Percentiles rank a stretch among this genome's conserved stretches.
Conservation (phyloP, 1,140 invertebrate genomes). For the Macrostomum lignano region DNA sequence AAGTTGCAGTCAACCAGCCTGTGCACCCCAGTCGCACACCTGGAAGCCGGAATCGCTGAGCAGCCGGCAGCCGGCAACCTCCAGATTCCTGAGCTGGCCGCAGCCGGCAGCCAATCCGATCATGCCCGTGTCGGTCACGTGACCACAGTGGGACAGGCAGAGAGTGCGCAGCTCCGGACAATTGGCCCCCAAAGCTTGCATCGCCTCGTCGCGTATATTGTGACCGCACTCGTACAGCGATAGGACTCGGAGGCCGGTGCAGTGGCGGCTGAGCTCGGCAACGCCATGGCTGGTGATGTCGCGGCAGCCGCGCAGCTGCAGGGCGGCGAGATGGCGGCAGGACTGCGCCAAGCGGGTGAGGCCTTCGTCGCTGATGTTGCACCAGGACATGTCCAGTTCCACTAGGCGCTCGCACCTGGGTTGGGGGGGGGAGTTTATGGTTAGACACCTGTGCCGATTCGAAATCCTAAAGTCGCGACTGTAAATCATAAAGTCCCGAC, state of each 20-base stretch:
- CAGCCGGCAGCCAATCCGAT: constrained; percentile 57
- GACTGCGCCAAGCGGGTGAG: no score
- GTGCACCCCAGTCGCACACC: constrained; percentile 26
- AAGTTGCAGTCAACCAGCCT: no score
- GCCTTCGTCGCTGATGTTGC: no score
- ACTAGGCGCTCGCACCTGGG: no score
- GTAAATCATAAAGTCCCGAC: no score
- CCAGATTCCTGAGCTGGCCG: constrained; percentile 51
- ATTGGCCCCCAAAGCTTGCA: constrained; percentile 45
- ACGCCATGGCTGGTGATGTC: constrained; percentile 39
- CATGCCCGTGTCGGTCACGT: constrained; percentile 60
- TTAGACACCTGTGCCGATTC: no score
- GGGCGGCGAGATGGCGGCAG: no score
- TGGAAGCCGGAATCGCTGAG: constrained; percentile 87
- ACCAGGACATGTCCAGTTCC: no score
- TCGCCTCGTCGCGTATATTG: constrained; percentile 51
- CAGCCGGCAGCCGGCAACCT: constrained; percentile 69
- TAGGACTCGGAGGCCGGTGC: constrained; percentile 3
- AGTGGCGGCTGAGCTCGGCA: constrained; percentile 5
- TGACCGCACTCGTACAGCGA: constrained; percentile 9
- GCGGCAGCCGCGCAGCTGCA: constrained; percentile 77
- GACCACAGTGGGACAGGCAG: constrained; percentile 64
- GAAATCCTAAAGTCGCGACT: no score
- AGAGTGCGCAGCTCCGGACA: constrained; percentile 55
- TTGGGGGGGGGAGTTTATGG: no score